Conservation (phyloP, 2,113 vertebrate genomes). For the Grus americana region DNA sequence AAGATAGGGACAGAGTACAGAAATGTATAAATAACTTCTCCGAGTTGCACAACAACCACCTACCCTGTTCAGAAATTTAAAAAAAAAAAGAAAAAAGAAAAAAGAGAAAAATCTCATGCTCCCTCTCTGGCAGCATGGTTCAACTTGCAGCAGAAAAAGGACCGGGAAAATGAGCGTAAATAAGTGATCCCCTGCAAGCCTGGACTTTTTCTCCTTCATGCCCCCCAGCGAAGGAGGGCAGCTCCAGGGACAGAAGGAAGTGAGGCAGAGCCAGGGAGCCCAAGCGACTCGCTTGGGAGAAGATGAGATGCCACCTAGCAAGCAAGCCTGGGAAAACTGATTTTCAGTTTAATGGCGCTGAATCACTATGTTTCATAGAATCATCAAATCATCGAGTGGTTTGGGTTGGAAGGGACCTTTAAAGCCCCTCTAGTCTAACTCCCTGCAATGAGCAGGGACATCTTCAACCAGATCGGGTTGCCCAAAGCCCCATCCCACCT, state of each 20-base stretch:
- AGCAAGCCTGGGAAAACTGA: background rate
- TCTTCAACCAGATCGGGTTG: background rate
- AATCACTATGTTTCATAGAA: accelerated
- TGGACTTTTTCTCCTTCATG: background rate
- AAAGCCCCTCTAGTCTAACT: accelerated
- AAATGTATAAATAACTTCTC: background rate
- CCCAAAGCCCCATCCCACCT: background rate
- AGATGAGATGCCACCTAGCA: background rate
- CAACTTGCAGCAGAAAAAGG: too few relatives aligned
- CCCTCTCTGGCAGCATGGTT: background rate
- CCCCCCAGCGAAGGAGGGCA: background rate
- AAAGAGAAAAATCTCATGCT: background rate
- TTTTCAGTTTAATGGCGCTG: accelerated
- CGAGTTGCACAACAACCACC: background rate
- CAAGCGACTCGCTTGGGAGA: background rate
- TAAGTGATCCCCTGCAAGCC: background rate
- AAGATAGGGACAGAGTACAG: background rate
- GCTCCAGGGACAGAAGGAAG: background rate
- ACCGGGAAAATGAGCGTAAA: background rate
- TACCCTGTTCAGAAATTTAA: background rate
- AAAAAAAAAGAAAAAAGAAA: background rate
- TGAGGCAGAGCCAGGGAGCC: background rate
- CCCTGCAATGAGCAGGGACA: background rate
- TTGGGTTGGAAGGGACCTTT: background rate
- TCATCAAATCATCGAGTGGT: accelerated